These are phyloP conservation scores for Epizoanthus illoricatus DNA, from an alignment of 92 coral and sea anemone genomes.

Conservation along the genomic window DNA sequence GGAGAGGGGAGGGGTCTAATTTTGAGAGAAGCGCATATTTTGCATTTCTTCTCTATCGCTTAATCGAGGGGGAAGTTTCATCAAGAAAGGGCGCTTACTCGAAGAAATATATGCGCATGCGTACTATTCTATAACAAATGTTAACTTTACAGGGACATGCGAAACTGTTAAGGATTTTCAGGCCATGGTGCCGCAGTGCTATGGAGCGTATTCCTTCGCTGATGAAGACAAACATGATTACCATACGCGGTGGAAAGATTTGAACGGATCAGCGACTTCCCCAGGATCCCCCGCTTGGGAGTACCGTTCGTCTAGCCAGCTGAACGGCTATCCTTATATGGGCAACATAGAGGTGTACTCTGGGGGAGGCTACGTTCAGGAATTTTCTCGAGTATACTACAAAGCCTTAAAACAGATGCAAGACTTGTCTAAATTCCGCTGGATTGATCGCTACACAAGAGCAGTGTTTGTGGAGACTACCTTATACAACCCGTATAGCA, in stretches of 20 bases:
- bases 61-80: too few species aligned
- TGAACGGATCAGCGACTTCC: conserved; percentile 22
- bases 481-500: conserved; percentile 88
- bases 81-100: too few species aligned
- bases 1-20: too few species aligned
- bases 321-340: conserved; percentile 69
- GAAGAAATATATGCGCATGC: too few species aligned
- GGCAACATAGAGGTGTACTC: conserved; percentile 79
- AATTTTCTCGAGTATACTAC: conserved; percentile 71
- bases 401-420: conserved; percentile 62
- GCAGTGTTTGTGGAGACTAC: conserved; percentile 82
- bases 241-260: conserved; percentile 56
- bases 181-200: conserved; percentile 53
- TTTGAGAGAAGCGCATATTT: too few species aligned
- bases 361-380: conserved; percentile 88
- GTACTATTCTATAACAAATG: background rate
- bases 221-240: conserved; percentile 65
- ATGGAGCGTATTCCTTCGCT: conserved; percentile 50
- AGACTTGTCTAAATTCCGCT: conserved; percentile 44
- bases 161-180: conserved; percentile 23
- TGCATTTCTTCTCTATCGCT: too few species aligned
- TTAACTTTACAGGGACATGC: conserved; percentile 31
- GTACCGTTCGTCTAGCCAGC: conserved; percentile 60
- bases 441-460: conserved; percentile 79
- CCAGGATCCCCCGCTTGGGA: conserved; percentile 62